Base-by-base conservation (phyloP, 2,888 invertebrate genomes). In the Balanococcus diminutus region DNA sequence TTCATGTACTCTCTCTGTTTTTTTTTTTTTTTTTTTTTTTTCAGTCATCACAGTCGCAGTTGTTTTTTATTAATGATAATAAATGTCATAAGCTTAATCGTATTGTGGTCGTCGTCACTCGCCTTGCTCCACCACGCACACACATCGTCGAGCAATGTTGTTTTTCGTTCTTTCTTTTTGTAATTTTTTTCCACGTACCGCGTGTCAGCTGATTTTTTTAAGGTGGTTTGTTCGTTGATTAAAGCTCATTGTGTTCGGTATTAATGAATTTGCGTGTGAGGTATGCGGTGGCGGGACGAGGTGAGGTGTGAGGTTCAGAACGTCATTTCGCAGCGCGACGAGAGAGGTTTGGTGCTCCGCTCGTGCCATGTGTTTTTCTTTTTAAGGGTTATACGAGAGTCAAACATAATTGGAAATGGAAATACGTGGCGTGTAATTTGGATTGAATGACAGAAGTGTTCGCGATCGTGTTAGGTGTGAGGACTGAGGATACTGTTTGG, bases 221-320 rank as follows among this genome's bases (percentile, higher is more conserved):
- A 56, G 56, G 56, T 22, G 56, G 56, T 56, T 56, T 56, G 56
- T 56, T 56, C 22, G 56, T 56, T 56, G 56, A 56, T 56, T 56
- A 56, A 56, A 56, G 56, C 56, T 56, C 56, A 56, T 56, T 56
- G 56, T 56, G 56, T 56, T 22, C 8, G 22, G 56, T 56, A 56
- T 56, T 56, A 56, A 56, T 56, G 56, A 56, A 56, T 56, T 56
- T 22, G 56, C 22, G 56, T 22, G 8, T 6, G 22, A 8, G 8
- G 56, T 22, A 8, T 46, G 9, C 0, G 6, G 22, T 6, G 56
- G 56, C 22, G 11, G 22, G 56, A 42, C 14, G 42, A 42, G 5
- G 22, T 22, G 22, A 22, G 8, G 22, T 56, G 56, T 56, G 22
- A 2, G 19, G 22, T 56, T 56, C n/a, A n/a, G n/a, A 56, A 56